Conservation (phyloP, 2,888 invertebrate species). For the Limnephilus auricula region DNA sequence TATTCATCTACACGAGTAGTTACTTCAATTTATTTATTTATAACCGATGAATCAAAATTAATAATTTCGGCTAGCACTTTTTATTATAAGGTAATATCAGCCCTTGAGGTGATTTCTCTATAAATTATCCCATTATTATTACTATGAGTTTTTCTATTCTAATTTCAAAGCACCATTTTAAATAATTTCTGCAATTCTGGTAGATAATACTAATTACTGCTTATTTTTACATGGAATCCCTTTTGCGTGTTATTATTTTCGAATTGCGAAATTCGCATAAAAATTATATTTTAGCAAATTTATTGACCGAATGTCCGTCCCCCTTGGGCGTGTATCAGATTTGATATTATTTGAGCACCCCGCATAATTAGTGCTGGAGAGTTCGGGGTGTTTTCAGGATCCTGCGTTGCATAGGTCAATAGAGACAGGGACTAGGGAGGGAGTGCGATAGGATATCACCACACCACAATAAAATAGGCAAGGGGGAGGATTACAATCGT, state of each 20-base stretch:
- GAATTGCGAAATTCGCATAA: neutral
- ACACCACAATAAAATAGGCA: neutral
- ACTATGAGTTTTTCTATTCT: too few relatives aligned
- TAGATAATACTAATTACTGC: too few relatives aligned
- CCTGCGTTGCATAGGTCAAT: conserved; percentile 41
- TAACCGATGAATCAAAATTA: neutral
- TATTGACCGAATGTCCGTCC: neutral
- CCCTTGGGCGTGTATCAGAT: neutral
- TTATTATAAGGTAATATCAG: neutral
- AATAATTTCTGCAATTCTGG: too few relatives aligned
- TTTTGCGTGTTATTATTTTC: neutral
- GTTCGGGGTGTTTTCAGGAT: neutral
- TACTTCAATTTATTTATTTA: neutral
- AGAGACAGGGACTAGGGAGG: neutral
- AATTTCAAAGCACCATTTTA: too few relatives aligned
- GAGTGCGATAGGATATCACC: conserved; percentile 33
- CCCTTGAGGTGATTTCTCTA: too few relatives aligned
- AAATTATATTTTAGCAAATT: neutral
- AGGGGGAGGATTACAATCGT: neutral
- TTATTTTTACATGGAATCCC: too few relatives aligned
- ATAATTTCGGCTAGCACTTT: neutral
- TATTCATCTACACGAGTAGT: neutral
- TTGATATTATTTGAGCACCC: neutral
- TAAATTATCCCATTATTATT: too few relatives aligned
- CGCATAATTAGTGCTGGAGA: neutral